Evolutionary conservation across 2,113 vertebrate genomes (phyloP), one percentile per base, ranked within the genome.

Genomic region (Edolisoma coerulescens): DNA sequence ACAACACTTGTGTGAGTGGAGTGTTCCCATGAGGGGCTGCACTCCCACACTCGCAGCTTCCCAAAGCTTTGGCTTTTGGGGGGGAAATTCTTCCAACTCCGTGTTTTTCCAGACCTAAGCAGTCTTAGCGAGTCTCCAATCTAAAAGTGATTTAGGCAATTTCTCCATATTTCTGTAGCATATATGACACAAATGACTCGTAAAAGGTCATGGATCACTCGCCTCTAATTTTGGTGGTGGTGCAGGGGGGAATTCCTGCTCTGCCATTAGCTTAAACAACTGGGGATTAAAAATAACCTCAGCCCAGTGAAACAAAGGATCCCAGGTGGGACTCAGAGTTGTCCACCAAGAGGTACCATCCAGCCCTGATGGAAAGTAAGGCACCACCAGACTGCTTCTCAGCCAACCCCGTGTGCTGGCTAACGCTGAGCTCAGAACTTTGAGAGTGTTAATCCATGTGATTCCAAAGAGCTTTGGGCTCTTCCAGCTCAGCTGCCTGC

Each of bases 211-310:
- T 2, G 28, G 30, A 30, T 81, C 71, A 18, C 35, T 32, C 19
- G 3, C 20, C 42, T 82, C 37, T 28, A 15, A 17, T 24, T 9
- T 22, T 7, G 10, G 52, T 19, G 16, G 20, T 7, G 10, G 52
- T 19, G 16, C 6, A 26, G 6, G 15, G 18, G 11, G 15, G n/a
- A 1, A 26, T 76, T 87, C 42, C 67, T 68, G 28, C 39, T 61
- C n/a, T 50, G 5, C 47, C 27, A 35, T 47, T 9, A 47, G 27
- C 41, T 85, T 13, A 7, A 13, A 44, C 0, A 3, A 2, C 0
- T 63, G 16, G 15, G 33, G 17, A 27, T 82, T 37, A 60, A 70
- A 73, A 77, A 16, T 16, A n/a, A 49, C 8, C 16, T 30, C 42
- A 75, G 1, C 9, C 15, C 6, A 33, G 6, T 12, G 63, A 45